A percentile compares a stretch with the other conserved stretches of the same genome.
These are phyloP conservation scores for Pseudomyrmex pallidus DNA, from an alignment of 1,140 invertebrate genomes.

Conservation along the genomic window DNA sequence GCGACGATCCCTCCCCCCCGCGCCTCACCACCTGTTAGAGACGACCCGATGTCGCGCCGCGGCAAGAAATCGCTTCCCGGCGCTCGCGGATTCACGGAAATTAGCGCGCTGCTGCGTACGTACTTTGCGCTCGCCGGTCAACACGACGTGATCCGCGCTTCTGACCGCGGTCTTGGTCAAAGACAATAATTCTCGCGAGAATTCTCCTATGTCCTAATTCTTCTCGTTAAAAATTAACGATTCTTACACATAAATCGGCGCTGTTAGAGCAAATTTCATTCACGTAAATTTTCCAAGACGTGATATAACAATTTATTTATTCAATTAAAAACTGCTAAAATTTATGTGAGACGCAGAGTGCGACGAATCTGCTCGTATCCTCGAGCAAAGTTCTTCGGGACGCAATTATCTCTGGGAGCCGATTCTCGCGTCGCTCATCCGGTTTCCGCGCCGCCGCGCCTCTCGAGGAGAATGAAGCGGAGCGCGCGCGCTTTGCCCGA, in stretches of 20 bases:
- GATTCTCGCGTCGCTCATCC: not conserved
- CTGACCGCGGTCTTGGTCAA: not conserved
- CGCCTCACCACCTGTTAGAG: conserved; percentile 55
- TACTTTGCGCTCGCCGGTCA: conserved; percentile 32
- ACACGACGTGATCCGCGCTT: not conserved
- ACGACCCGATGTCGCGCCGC: conserved; percentile 14
- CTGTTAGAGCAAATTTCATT: too few relatives aligned
- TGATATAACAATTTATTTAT: too few relatives aligned
- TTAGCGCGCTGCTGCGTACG: conserved; percentile 65
- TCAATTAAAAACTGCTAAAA: too few relatives aligned
- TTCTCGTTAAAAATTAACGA: too few relatives aligned
- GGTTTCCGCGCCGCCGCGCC: not conserved
- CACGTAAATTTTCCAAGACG: too few relatives aligned
- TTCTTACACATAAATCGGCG: too few relatives aligned
- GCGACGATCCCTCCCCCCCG: conserved; percentile 55
- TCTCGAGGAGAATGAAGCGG: conserved; percentile 25
- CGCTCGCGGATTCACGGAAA: conserved; percentile 71
- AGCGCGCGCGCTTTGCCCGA: not conserved
- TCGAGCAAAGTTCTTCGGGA: not conserved
- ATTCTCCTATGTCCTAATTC: too few relatives aligned
- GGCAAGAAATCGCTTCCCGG: conserved; percentile 69
- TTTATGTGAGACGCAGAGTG: too few relatives aligned
- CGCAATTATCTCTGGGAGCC: not conserved
- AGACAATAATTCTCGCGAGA: not conserved
- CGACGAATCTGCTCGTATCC: too few relatives aligned